Percentiles rank a stretch among this genome's conserved stretches.
Conservation (phyloP, 2,888 invertebrate genomes). For the Seira musarum region DNA sequence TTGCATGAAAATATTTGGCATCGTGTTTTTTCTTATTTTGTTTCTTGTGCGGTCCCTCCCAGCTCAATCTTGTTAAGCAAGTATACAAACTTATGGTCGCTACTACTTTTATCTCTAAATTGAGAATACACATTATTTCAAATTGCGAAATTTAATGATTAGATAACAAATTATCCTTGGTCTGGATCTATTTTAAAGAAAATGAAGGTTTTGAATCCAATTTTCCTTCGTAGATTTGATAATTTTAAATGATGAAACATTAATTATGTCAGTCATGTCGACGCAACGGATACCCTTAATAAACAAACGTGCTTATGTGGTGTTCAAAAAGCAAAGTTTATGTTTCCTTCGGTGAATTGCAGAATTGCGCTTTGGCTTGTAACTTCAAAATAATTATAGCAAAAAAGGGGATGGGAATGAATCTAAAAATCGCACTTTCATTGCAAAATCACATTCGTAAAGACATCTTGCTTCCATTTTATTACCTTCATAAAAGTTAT, state of each 20-base stretch:
- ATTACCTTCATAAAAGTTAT: too few species aligned
- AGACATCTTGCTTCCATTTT: too few species aligned
- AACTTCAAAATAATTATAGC: neutral
- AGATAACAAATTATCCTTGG: neutral
- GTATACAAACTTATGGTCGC: too few species aligned
- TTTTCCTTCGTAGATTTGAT: slow-evolving; percentile 8
- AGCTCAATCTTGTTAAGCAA: neutral
- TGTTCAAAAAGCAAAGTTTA: too few species aligned
- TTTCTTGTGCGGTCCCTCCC: neutral
- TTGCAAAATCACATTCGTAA: too few species aligned
- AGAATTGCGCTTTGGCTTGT: too few species aligned
- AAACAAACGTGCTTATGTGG: too few species aligned
- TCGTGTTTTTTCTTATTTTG: neutral
- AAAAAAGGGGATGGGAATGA: neutral
- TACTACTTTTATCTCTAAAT: neutral
- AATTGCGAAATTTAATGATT: neutral
- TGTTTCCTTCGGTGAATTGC: too few species aligned
- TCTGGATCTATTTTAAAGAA: slow-evolving; percentile 14
- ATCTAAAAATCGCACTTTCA: neutral
- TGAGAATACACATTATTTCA: neutral
- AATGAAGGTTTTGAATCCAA: slow-evolving; percentile 42
- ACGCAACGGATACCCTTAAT: slow-evolving; percentile 12
- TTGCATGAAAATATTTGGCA: neutral
- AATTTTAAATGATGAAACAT: slow-evolving; percentile 27
- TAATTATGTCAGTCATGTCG: slow-evolving; percentile 55